Evolutionary conservation across 2,888 invertebrate species (phyloP).

Genomic region (Synanthedon myopaeformis): DNA sequence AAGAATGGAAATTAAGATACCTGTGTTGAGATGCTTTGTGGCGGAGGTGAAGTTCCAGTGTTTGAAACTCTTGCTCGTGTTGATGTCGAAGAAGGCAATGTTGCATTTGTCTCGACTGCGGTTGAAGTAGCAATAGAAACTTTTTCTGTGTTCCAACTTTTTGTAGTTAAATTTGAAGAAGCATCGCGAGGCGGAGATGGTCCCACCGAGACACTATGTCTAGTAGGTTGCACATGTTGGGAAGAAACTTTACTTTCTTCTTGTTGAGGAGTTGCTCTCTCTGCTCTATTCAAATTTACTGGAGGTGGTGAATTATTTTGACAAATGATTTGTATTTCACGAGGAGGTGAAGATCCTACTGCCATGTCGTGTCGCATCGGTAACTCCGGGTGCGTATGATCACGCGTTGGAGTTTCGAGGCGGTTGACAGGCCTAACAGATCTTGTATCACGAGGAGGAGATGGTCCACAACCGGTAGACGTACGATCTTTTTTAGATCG

Average conservation of each 20-base stretch:
- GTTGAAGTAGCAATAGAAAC: constrained; percentile 66
- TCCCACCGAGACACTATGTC: constrained; percentile 8
- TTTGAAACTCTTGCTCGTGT: constrained; percentile 56
- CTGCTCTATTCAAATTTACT: constrained; percentile 13
- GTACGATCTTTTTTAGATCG: constrained; percentile 12
- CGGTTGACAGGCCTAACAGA: constrained; percentile 22
- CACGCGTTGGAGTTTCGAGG: constrained; percentile 60
- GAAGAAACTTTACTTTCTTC: constrained; percentile 11
- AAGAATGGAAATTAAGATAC: constrained; percentile 36
- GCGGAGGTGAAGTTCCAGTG: constrained; percentile 87
- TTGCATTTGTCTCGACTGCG: constrained; percentile 27
- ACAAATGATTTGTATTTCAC: constrained; percentile 21
- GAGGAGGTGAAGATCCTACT: constrained; percentile 55
- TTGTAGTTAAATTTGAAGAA: constrained; percentile 9
- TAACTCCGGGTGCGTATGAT: constrained; percentile 13
- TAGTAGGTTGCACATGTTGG: constrained; percentile 13
- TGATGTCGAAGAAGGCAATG: constrained; percentile 21
- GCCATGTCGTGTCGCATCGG: constrained; percentile 41
- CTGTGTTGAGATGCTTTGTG: constrained; percentile 89
- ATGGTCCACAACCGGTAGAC: constrained; percentile 74
- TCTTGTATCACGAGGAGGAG: constrained; percentile 65
- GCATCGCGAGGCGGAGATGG: constrained; percentile 8
- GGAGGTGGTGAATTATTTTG: constrained; percentile 19
- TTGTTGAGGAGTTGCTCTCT: constrained; percentile 24
- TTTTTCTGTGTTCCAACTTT: constrained; percentile 28